Base-by-base conservation (phyloP, 2,888 invertebrate genomes). In the Peribatodes rhomboidaria region DNA sequence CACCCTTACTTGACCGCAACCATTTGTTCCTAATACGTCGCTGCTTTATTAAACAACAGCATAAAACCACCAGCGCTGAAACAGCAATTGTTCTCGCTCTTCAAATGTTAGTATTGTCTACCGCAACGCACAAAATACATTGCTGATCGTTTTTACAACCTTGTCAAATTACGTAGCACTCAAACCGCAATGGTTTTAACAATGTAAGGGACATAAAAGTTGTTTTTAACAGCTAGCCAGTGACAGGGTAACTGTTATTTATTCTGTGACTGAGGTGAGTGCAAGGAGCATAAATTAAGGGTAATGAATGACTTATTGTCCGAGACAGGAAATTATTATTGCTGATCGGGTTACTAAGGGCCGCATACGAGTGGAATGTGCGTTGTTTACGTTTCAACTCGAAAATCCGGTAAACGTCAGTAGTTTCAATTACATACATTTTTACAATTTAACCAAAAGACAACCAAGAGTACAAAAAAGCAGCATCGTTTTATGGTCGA, bases 301-400 rank as follows among this genome's bases (percentile, higher is more conserved):
- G 83, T 91, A 92, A 92, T 92, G 92, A 92, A 92, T 92, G 91
- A 87, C 85, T 89, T 90, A 90, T 92, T 91, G 90, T 87, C 79
- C 82, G 82, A 82, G 86, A 89, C 90, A 90, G 92, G 91, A 92
- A 89, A 90, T 90, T 88, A 87, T 91, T 91, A 91, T 89, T 90
- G 86, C 73, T 76, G 80, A 74, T 86, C 83, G 83, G 76, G 83
- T 88, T 86, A 83, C 86, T 71, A 65, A 52, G 75, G 83, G 84
- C 82, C 80, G 77, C 58, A 65, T 55, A 68, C 75, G 73, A 69
- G 64, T 70, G 70, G 67, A 61, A 66, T 37, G 33, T 20, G 47
- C 27, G 13, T 42, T 39, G 27, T 50, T 35, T 35, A 16, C 41
- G 35, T 57, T 44, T 37, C 37, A n/a, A 56, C 46, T 39, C 14